Percentiles rank a stretch among this genome's conserved stretches.
Evolutionary conservation across 2,797 vertebrate species (phyloP).

Genomic region (Hippocampus kuda): DNA sequence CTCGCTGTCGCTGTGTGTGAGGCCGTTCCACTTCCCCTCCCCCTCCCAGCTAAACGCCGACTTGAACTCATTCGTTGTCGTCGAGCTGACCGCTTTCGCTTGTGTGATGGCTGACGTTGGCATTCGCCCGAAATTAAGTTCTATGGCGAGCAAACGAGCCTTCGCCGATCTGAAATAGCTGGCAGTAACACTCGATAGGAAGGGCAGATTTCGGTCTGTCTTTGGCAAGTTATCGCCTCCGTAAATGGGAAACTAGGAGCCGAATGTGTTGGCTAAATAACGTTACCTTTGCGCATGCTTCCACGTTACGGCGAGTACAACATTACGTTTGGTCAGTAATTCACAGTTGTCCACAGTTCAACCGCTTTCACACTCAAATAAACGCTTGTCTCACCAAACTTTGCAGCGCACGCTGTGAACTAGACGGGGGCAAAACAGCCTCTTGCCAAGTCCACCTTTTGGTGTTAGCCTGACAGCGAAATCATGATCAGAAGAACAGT

Average conservation of each 20-base stretch:
- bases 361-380: background rate
- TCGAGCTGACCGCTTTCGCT: constrained; percentile 38
- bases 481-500: constrained; percentile 38
- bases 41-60: constrained; percentile 56
- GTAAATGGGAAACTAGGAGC: constrained; percentile 13
- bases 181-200: background rate
- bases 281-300: constrained; percentile 19
- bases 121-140: constrained; percentile 28
- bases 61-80: constrained; percentile 37
- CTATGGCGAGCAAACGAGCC: constrained; percentile 5
- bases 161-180: background rate
- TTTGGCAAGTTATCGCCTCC: constrained; percentile 10
- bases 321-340: constrained; percentile 31
- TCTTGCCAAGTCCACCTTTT: constrained; percentile 27
- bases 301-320: constrained; percentile 30
- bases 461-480: constrained; percentile 51
- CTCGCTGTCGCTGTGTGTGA: constrained; percentile 17
- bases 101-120: constrained; percentile 38
- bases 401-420: background rate
- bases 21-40: constrained; percentile 53
- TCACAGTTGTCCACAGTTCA: constrained; percentile 1
- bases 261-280: constrained; percentile 24
- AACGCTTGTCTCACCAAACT: background rate
- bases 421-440: background rate
- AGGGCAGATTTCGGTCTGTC: constrained; percentile 1